phyloP scores from a whole-genome alignment of 2,888 invertebrate species.

The Agrypnus murinus region DNA sequence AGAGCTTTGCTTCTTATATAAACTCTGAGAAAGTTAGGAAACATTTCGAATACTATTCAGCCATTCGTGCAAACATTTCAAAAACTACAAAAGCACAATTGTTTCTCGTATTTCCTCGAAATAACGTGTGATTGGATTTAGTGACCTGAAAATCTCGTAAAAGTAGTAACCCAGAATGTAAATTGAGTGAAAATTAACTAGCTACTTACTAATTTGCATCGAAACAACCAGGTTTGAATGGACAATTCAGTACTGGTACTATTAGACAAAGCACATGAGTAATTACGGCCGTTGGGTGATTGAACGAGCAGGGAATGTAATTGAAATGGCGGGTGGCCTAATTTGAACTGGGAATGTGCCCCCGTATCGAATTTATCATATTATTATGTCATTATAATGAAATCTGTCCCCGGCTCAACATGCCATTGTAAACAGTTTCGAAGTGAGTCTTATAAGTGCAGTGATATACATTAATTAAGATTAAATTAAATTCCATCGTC shows the following conservation, averaged over 20 bases:
- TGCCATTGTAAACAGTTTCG: conserved; percentile 40
- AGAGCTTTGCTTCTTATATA: too few species aligned
- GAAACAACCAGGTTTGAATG: conserved; percentile 38
- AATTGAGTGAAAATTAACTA: not conserved
- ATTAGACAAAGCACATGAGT: conserved; percentile 41
- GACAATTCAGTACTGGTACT: conserved; percentile 20
- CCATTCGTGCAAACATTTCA: too few species aligned
- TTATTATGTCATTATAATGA: conserved; percentile 45
- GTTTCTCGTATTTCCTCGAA: too few species aligned
- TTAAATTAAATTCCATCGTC: conserved; percentile 45
- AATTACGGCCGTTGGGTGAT: conserved; percentile 38
- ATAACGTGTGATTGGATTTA: too few species aligned
- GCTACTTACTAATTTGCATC: conserved; percentile 44
- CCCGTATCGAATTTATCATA: conserved; percentile 43
- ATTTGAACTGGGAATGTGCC: conserved; percentile 39
- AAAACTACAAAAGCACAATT: too few species aligned
- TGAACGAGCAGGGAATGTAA: conserved; percentile 44
- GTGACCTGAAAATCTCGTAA: too few species aligned
- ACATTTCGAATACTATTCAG: too few species aligned
- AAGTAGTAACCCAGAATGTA: too few species aligned
- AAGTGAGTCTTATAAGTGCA: conserved; percentile 33
- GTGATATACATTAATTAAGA: conserved; percentile 41
- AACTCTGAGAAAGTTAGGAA: too few species aligned
- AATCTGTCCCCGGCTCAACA: conserved; percentile 34
- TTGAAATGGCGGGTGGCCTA: conserved; percentile 40